Evolutionary conservation across 2,797 vertebrate species (phyloP).

Genomic region (Potorous gilbertii): DNA sequence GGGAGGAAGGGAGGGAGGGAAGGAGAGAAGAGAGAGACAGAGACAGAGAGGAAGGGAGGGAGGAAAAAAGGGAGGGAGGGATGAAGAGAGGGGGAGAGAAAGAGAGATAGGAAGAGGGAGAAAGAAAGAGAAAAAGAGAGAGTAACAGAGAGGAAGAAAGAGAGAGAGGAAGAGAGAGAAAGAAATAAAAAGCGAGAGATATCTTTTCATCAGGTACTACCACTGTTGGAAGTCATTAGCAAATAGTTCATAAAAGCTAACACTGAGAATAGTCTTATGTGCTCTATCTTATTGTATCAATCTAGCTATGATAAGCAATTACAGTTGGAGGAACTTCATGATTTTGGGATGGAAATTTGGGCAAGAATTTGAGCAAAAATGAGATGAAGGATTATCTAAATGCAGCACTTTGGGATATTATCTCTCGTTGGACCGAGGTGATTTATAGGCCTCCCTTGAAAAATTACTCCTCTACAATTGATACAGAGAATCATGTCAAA

Average conservation of each 20-base stretch:
- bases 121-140: not conserved
- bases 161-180: not conserved
- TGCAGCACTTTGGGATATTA: not conserved
- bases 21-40: not conserved
- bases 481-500: not conserved
- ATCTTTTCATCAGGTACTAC: not conserved
- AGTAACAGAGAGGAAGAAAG: not conserved
- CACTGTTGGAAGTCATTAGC: not conserved
- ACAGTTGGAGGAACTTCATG: not conserved
- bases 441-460: not conserved
- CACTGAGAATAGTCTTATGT: not conserved
- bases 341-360: not conserved
- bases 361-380: not conserved
- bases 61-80: too few relatives aligned
- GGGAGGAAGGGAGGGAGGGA: not conserved
- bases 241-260: not conserved
- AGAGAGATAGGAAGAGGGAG: not conserved
- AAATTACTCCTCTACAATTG: not conserved
- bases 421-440: not conserved
- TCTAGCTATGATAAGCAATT: not conserved
- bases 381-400: not conserved
- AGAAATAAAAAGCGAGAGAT: not conserved
- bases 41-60: not conserved
- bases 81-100: rapidly evolving
- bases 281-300: not conserved